Percentiles rank a stretch among this genome's conserved stretches.
phyloP scores from a whole-genome alignment of 2,113 vertebrate genomes.

The Zosterops borbonicus region DNA sequence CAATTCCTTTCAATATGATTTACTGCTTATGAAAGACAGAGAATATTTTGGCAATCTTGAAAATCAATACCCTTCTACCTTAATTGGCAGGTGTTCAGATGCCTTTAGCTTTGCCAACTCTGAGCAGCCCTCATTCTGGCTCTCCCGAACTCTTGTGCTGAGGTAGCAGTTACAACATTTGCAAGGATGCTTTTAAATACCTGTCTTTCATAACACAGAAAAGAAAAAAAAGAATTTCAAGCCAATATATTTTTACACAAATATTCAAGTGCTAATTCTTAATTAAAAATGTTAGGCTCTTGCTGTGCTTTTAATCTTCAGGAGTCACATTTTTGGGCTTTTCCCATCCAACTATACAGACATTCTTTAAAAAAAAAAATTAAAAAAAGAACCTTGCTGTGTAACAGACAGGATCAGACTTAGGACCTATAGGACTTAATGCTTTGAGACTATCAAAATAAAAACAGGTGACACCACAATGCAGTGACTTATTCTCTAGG shows the following conservation, averaged over 20 bases:
- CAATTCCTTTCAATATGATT: not conserved
- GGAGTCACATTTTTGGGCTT: not conserved
- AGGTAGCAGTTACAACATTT: not conserved
- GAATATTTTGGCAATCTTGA: not conserved
- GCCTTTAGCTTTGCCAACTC: not conserved
- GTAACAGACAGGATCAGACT: not conserved
- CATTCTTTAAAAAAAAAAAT: not conserved
- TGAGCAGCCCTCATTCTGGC: not conserved
- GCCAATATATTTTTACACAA: not conserved
- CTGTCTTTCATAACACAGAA: accelerated
- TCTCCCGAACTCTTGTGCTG: not conserved
- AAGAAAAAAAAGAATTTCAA: not conserved
- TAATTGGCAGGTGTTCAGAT: not conserved
- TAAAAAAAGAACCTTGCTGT: not conserved
- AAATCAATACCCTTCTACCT: conserved; percentile 5
- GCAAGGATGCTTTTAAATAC: not conserved
- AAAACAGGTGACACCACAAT: not conserved
- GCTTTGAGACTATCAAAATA: not conserved
- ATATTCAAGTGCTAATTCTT: not conserved
- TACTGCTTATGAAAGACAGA: not conserved
- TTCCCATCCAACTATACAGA: not conserved
- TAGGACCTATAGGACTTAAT: not conserved
- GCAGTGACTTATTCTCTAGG: not conserved
- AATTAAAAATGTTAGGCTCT: not conserved
- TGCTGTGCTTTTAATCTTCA: not conserved